Base-by-base conservation (phyloP, 2,888 invertebrate species). In the Onthophagus sagittarius region DNA sequence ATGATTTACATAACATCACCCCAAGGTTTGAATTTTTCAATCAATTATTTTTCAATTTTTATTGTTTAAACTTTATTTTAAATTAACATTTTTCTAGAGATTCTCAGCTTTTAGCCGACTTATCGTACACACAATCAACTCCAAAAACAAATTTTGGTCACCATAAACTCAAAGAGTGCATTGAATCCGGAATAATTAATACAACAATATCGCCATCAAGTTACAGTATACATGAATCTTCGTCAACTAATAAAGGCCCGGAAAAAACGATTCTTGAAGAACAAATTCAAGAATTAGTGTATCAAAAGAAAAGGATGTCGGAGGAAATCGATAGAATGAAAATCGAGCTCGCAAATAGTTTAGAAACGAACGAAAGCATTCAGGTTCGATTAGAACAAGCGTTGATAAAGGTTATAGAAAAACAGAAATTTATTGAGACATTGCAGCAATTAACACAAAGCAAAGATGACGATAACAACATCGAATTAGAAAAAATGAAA, bases 61-160 rank as follows among this genome's bases (percentile, higher is more conserved):
- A 53, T 53, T 53, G 1, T 53, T 53, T 53, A 7, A 33, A 7
- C n/a, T 9, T 7, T 2, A 53, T 53, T 53, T 53, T 11, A 1
- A 53, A 7, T 5, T 9, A 9, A 53, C 2, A 4, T 53, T 4
- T 53, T 53, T 53, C 6, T 15, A 72, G 72, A 33, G 72, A 72
- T 72, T 72, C 69, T 15, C 33, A 67, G 9, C 53, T 71, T 5
- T 5, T 73, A 9, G 53, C 39, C 9, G 73, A 73, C 13, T 32
- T 73, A 15, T 71, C 73, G 11, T 73, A 67, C 33, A 64, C 62
- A 3, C 73, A 73, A 62, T 73, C 73, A 2, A 73, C 73, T 23
- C 73, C 73, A 9, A 71, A 70, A 32, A 71, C 75, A 6, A 73
- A 71, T 53, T 73, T 73, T 53, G 75, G 71, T 5, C 75, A 73